Percentiles rank a stretch among this genome's conserved stretches.
phyloP scores from a whole-genome alignment of 2,113 vertebrate genomes.

The Ploceus nigricollis region DNA sequence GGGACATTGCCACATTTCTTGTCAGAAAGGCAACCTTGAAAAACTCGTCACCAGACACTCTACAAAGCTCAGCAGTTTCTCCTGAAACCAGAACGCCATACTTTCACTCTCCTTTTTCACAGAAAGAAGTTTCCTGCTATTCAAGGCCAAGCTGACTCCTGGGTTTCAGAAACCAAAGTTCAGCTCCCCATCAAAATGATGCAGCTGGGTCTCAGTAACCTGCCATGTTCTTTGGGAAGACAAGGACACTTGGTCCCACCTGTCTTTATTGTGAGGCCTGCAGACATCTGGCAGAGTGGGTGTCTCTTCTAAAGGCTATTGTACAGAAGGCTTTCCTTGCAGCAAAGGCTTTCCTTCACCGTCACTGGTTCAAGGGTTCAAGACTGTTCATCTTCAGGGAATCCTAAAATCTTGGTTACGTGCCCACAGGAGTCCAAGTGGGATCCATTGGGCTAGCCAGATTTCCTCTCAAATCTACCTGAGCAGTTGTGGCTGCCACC shows the following conservation, averaged over 20 bases:
- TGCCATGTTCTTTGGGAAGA: background rate
- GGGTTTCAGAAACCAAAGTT: background rate
- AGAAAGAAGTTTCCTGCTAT: background rate
- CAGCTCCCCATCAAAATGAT: background rate
- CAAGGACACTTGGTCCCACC: background rate
- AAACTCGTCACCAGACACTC: background rate
- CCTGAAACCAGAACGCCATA: background rate
- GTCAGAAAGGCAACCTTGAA: background rate
- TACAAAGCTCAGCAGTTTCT: conserved; percentile 2
- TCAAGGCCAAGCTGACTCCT: background rate
- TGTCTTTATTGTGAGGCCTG: background rate
- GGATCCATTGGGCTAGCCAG: background rate
- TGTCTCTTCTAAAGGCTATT: background rate
- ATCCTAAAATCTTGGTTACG: background rate
- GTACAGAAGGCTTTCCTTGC: background rate
- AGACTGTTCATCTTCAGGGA: background rate
- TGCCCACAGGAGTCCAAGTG: background rate
- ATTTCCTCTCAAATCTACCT: background rate
- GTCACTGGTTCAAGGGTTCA: background rate
- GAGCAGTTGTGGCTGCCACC: background rate
- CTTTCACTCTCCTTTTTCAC: background rate
- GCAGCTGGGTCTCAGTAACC: background rate
- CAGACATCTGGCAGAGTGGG: background rate
- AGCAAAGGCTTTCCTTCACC: background rate
- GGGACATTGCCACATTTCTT: background rate